phyloP scores from a whole-genome alignment of 2,113 vertebrate species.

The Turnix velox region DNA sequence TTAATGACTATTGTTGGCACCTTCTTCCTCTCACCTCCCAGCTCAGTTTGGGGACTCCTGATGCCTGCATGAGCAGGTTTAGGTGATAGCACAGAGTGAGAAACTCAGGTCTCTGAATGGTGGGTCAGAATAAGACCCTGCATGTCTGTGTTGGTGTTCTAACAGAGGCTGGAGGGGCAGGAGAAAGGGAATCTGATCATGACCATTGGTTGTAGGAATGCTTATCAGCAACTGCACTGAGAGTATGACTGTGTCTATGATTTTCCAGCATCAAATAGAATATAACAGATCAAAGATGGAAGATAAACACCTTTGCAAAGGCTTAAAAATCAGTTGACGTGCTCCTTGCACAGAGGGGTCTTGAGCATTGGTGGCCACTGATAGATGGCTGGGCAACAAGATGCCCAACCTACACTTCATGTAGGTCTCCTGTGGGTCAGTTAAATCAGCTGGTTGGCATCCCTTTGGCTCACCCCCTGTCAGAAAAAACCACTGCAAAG shows the following conservation, averaged over 20 bases:
- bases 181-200: not conserved
- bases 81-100: not conserved
- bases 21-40: not conserved
- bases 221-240: not conserved
- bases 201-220: fast-evolving
- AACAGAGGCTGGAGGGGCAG: not conserved
- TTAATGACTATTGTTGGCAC: not conserved
- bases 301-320: not conserved
- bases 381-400: not conserved
- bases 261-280: not conserved
- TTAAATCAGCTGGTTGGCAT: slow-evolving; percentile 5
- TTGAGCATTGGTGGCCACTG: fast-evolving
- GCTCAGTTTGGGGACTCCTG: fast-evolving
- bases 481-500: slow-evolving; percentile 5
- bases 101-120: not conserved
- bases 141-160: not conserved
- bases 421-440: not conserved
- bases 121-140: not conserved
- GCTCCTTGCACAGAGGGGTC: not conserved
- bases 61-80: not conserved
- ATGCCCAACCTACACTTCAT: not conserved
- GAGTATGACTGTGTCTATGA: not conserved
- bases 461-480: not conserved
- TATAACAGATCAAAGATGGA: not conserved
- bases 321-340: not conserved